Percentiles rank a stretch among this genome's conserved stretches.
Conservation (phyloP, 2,888 invertebrate species). For the Hemistola chrysoprasaria region DNA sequence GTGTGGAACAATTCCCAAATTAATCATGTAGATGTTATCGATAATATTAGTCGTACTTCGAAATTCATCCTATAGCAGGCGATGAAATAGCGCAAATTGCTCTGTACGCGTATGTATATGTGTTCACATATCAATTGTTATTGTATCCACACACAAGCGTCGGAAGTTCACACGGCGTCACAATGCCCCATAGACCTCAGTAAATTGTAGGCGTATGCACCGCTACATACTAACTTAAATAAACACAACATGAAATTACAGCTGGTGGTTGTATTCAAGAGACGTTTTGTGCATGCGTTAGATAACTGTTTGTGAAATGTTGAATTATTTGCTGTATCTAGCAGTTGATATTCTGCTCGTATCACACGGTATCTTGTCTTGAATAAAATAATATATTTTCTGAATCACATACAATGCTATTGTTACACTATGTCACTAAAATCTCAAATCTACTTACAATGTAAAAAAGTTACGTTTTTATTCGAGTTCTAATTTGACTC, state of each 20-base stretch:
- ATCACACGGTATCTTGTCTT: too few species aligned
- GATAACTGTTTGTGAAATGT: too few species aligned
- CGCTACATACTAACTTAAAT: constrained; percentile 12
- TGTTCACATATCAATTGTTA: constrained; percentile 45
- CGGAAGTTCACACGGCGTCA: constrained; percentile 40
- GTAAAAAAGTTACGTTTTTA: too few species aligned
- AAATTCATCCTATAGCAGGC: constrained; percentile 15
- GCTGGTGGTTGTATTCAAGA: constrained; percentile 4
- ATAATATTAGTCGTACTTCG: constrained; percentile 1
- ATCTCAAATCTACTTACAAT: too few species aligned
- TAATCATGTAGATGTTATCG: neutral
- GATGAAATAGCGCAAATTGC: constrained; percentile 44
- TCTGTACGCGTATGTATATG: constrained; percentile 30
- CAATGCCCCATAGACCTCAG: constrained; percentile 26
- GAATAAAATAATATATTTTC: too few species aligned
- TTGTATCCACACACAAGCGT: constrained; percentile 37
- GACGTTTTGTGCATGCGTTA: constrained; percentile 8
- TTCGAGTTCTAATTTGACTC: too few species aligned
- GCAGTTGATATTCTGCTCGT: too few species aligned
- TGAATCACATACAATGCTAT: too few species aligned
- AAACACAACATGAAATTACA: constrained; percentile 20
- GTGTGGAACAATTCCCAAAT: too few species aligned
- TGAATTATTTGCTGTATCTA: too few species aligned
- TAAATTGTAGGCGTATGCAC: constrained; percentile 14
- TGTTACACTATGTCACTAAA: too few species aligned